Base-by-base conservation (phyloP, 2,797 vertebrate species). In the Eulemur rubriventer region DNA sequence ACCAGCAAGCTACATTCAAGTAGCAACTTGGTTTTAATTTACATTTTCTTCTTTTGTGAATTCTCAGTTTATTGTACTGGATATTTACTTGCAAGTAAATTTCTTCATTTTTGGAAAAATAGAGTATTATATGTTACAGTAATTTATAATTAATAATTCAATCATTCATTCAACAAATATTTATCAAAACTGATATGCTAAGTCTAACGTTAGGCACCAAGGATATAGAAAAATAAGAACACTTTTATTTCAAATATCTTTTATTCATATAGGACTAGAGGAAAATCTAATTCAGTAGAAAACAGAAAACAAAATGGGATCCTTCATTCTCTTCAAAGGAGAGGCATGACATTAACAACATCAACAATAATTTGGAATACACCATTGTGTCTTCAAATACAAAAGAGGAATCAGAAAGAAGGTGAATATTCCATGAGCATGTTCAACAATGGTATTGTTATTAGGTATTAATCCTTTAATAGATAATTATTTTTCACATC, bases 211-310 rank as follows among this genome's bases (percentile, higher is more conserved):
- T 17, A 80, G 73, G 52, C 50, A 85, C 48, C 16, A 86, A 38
- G 2, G 30, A 80, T 63, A 67, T 73, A 80, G 82, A 97, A 96
- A 94, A 98, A 94, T 94, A 55, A 86, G 92, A 97, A 98, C 89
- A 46, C 93, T 88, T 86, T 98, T 98, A 98, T 98, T 98, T 98
- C 98, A 98, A 99, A 98, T 98, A 98, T 96, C 89, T 98, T 99
- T 99, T 99, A 98, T 99, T 98, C 96, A 97, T 97, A 98, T 97
- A 97, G 96, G 97, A 98, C 98, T 98, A 98, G 98, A 98, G 94
- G 98, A 98, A 98, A 98, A 98, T 97, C 98, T 98, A 98, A 98
- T 97, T 98, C 98, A 97, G 98, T 99, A 98, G 97, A 98, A 99
- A 99, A 99, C 97, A 98, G 97, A 97, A 98, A 98, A 98, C 98